Percentiles rank a stretch among this genome's conserved stretches.
Conservation (phyloP, 1,140 invertebrate species). For the Pissodes strobi region DNA sequence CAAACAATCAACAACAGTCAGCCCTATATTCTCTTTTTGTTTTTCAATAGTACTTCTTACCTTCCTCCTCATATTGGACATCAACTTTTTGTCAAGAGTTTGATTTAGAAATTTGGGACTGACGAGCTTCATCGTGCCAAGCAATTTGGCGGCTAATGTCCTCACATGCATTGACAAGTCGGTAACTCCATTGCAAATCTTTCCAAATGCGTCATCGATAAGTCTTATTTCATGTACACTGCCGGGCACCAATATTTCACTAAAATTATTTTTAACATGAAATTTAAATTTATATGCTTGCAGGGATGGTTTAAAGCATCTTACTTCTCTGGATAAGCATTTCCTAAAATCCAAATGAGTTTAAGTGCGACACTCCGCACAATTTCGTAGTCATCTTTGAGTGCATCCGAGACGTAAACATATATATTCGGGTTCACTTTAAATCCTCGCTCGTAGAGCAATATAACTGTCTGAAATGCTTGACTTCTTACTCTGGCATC, state of each 20-base stretch:
- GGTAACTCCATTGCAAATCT: constrained; percentile 91
- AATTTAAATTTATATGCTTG: too few species aligned
- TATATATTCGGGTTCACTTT: constrained; percentile 79
- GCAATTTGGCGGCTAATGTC: constrained; percentile 75
- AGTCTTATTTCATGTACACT: constrained; percentile 80
- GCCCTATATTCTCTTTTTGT: too few species aligned
- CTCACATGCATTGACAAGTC: constrained; percentile 88
- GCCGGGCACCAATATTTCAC: constrained; percentile 67
- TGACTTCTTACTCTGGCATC: constrained; percentile 88
- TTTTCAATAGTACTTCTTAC: too few species aligned
- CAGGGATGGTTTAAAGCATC: constrained; percentile 56
- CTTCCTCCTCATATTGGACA: constrained; percentile 87
- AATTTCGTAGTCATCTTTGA: constrained; percentile 94
- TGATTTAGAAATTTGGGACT: constrained; percentile 90
- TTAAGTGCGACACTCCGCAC: constrained; percentile 85
- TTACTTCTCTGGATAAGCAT: constrained; percentile 86
- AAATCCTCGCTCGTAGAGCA: constrained; percentile 79
- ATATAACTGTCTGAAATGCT: constrained; percentile 83
- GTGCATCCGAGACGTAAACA: constrained; percentile 76
- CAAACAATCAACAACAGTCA: too few species aligned
- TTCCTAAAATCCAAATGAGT: constrained; percentile 82
- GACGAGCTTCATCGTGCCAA: constrained; percentile 87
- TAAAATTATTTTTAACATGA: too few species aligned
- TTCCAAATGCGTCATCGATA: constrained; percentile 95
- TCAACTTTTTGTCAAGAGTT: constrained; percentile 98